Percentiles rank a stretch among this genome's conserved stretches.
phyloP scores from a whole-genome alignment of 2,797 vertebrate species.

The Labroides dimidiatus region DNA sequence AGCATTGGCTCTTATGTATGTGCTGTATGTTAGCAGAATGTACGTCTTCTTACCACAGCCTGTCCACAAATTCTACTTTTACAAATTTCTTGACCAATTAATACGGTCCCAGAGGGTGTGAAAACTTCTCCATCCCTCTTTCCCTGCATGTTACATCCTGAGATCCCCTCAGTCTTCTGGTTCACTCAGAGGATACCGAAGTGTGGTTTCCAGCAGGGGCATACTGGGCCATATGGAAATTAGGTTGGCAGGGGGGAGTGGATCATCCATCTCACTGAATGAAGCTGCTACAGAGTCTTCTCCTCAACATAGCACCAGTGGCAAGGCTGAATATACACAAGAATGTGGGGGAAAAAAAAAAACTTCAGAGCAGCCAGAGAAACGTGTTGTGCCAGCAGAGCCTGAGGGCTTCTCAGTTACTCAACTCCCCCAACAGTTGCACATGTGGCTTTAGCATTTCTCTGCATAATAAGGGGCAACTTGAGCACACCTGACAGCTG shows the following conservation, averaged over 20 bases:
- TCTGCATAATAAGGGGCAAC: not conserved
- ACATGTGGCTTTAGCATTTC: not conserved
- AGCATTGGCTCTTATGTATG: no score
- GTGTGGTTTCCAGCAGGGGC: constrained; percentile 22
- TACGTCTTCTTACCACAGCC: not conserved
- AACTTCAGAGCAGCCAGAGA: constrained; percentile 9
- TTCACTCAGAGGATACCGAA: constrained; percentile 10
- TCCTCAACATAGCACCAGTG: constrained; percentile 20
- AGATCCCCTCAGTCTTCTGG: not conserved
- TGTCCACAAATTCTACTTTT: not conserved
- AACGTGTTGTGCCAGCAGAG: constrained; percentile 17
- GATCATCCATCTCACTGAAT: constrained; percentile 24
- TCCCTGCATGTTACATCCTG: not conserved
- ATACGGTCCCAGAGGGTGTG: not conserved
- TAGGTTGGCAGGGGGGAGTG: constrained; percentile 14
- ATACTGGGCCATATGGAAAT: constrained; percentile 39
- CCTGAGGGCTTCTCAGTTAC: constrained; percentile 17
- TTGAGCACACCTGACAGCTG: not conserved
- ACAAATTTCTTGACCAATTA: not conserved
- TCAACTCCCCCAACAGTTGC: not conserved
- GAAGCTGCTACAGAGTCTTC: constrained; percentile 12
- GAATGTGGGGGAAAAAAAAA: not conserved
- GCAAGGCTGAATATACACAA: constrained; percentile 12
- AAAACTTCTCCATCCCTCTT: not conserved
- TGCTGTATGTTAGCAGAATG: no score